Evolutionary conservation across 1,140 invertebrate genomes (phyloP).

Genomic region (Meteorus sp.): DNA sequence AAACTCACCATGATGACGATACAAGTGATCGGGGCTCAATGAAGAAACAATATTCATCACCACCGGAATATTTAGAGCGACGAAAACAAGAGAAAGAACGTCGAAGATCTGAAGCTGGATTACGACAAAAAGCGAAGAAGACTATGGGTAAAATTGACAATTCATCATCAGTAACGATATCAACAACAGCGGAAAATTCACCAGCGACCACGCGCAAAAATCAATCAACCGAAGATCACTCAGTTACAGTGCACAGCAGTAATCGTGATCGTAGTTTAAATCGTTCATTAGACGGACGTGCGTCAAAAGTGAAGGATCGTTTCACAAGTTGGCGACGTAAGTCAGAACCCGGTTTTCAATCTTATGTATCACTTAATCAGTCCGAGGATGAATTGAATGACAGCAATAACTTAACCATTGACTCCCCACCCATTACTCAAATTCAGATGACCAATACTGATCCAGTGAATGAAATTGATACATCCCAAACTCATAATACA

Average conservation of each 20-base stretch:
- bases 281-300: conserved; percentile 46
- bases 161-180: conserved; percentile 24
- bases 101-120: conserved; percentile 68
- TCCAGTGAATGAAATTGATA: neutral
- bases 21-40: conserved; percentile 60
- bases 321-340: conserved; percentile 69
- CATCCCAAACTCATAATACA: neutral
- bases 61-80: conserved; percentile 83
- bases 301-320: conserved; percentile 56
- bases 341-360: conserved; percentile 69
- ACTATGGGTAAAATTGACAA: conserved; percentile 49
- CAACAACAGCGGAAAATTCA: conserved; percentile 40
- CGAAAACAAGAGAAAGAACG: conserved; percentile 71
- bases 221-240: conserved; percentile 35
- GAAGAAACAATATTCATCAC: conserved; percentile 79
- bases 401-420: neutral
- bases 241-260: conserved; percentile 27
- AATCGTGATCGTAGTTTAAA: conserved; percentile 51
- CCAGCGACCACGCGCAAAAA: conserved; percentile 46
- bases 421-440: neutral
- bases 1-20: conserved; percentile 67
- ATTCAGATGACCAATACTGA: neutral
- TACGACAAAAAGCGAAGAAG: conserved; percentile 62
- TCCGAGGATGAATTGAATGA: conserved; percentile 45
- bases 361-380: conserved; percentile 49